Evolutionary conservation across 2,888 invertebrate genomes (phyloP).

Genomic region (Philonicus albiceps): DNA sequence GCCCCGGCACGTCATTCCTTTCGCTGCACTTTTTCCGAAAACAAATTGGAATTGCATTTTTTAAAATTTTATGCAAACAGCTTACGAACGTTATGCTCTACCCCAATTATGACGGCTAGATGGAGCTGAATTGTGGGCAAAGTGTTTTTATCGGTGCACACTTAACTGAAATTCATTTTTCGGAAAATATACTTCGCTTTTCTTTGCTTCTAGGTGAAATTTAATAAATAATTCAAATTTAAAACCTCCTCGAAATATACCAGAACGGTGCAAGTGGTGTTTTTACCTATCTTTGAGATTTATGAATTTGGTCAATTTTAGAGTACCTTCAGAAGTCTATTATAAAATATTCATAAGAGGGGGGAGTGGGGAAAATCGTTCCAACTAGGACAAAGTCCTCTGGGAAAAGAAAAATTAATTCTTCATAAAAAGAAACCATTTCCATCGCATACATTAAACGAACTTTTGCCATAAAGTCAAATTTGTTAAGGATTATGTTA

Average conservation of each 20-base stretch:
- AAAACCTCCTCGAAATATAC: neutral
- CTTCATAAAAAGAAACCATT: neutral
- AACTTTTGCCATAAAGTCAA: neutral
- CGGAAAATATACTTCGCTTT: neutral
- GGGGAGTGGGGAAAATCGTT: too few species aligned
- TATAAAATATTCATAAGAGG: neutral
- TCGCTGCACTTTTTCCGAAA: neutral
- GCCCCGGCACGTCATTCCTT: neutral
- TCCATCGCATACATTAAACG: neutral
- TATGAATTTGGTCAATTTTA: neutral
- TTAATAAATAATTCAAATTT: neutral
- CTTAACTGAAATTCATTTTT: neutral
- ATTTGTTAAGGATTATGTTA: conserved; percentile 9
- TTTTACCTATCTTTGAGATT: neutral
- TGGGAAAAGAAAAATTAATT: neutral
- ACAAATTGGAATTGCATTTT: neutral
- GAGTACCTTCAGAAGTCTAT: neutral
- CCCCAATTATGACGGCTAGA: neutral
- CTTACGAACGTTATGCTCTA: neutral
- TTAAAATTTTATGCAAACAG: neutral
- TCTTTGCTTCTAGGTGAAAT: neutral
- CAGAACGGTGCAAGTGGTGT: neutral
- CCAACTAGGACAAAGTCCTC: neutral
- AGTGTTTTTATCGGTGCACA: neutral
- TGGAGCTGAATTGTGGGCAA: neutral